Base-by-base conservation (phyloP, 2,888 invertebrate genomes). In the Plebejus anna region DNA sequence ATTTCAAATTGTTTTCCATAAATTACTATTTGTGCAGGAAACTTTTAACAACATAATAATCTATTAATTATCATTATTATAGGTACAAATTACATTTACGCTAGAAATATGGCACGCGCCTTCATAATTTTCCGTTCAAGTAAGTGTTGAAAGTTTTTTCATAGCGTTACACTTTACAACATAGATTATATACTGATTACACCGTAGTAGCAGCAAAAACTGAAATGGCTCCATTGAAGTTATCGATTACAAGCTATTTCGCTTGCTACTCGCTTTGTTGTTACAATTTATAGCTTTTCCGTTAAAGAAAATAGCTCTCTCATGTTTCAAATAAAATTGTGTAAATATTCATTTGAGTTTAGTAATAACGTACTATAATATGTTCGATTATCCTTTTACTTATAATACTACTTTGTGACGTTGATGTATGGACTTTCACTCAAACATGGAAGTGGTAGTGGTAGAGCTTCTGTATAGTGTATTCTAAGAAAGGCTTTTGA, bases 141-240 rank as follows among this genome's bases (percentile, higher is more conserved):
- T 71, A 71, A 72, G 13, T 32, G 47, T 73, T 51, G 16, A 22
- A 51, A 73, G 51, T 22, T 51, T 51, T 72, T 47, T 71, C 71
- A n/a, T 42, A 0, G 13, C 28, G 51, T 51, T 73, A 32, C 51
- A 73, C 55, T 51, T 73, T 73, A 73, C 32, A 73, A 73, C 47
- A 51, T 73, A 73, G 47, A 28, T 47, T 51, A 32, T 32, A 6
- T 28, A 73, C 22, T 42, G 71, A 42, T 42, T 42, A 42, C 71
- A 38, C 22, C 7, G 11, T 51, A 73, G 55, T 32, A 55, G 55
- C 51, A 2, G 51, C 51, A 73, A 73, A 73, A 73, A 73, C 73
- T 73, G 6, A 73, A 73, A 73, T 73, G 55, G 73, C 51, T 73
- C 47, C 55, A 73, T 72, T 72, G 51, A 47, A 28, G 72, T 47